Conservation (phyloP, 1,140 invertebrate species). For the Globodera ellingtonae region DNA sequence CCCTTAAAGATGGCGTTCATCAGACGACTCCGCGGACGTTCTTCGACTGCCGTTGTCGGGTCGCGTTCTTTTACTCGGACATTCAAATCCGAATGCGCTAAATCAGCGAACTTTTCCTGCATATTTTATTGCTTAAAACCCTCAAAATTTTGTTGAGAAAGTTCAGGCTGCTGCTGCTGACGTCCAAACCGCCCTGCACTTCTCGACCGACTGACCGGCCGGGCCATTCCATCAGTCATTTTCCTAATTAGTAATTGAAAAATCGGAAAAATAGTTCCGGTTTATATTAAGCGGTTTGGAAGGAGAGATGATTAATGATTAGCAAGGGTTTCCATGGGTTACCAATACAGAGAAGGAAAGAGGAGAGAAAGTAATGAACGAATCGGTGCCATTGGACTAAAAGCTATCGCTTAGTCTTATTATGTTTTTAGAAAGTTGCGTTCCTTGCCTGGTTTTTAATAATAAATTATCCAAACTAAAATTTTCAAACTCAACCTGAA, state of each 20-base stretch:
- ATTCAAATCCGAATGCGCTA: slow-evolving; percentile 22
- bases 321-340: background rate
- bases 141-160: background rate
- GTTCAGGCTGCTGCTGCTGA: background rate
- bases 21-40: slow-evolving; percentile 25
- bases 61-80: slow-evolving; percentile 32
- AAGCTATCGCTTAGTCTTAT: too few relatives aligned
- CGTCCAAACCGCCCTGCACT: background rate
- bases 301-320: too few relatives aligned
- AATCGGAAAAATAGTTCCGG: too few relatives aligned
- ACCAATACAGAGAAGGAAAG: background rate
- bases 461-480: too few relatives aligned
- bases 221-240: background rate
- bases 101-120: background rate
- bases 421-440: too few relatives aligned
- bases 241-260: background rate
- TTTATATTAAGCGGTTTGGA: too few relatives aligned
- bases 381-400: too few relatives aligned
- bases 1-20: slow-evolving; percentile 25
- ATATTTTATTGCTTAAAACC: background rate
- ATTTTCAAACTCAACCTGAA: too few relatives aligned
- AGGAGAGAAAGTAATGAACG: too few relatives aligned
- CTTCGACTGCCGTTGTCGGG: background rate
- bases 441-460: too few relatives aligned
- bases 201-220: slow-evolving; percentile 9